Evolutionary conservation across 35 echinoderm and acorn worm species (phyloP).

Genomic region (Holothuria glaberrima): DNA sequence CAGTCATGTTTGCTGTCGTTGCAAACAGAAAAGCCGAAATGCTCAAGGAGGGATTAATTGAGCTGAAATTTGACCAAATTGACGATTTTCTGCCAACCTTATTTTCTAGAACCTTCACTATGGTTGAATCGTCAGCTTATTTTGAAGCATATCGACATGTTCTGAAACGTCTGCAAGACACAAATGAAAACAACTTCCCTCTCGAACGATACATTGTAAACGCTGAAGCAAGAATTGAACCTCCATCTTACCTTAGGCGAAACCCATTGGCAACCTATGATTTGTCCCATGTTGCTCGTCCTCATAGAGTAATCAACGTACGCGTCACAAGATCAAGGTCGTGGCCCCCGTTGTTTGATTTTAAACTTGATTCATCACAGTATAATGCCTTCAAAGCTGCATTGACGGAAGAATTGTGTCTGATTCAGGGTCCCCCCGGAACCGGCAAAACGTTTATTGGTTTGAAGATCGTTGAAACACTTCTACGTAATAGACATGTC

Average conservation of each 20-base stretch:
- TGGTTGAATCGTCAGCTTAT: constrained; percentile 95
- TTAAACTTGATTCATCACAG: constrained; percentile 81
- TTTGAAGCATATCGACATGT: constrained; percentile 97
- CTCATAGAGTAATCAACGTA: background rate
- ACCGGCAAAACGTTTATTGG: constrained; percentile 97
- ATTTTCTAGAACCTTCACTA: constrained; percentile 59
- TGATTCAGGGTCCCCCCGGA: constrained; percentile 96
- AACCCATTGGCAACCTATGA: constrained; percentile 63
- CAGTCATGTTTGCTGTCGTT: constrained; percentile 81
- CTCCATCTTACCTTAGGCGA: constrained; percentile 69
- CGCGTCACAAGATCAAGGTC: background rate
- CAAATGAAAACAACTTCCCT: constrained; percentile 67
- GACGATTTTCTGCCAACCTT: constrained; percentile 2
- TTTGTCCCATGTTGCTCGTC: constrained; percentile 54
- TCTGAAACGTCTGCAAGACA: constrained; percentile 73
- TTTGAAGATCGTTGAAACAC: constrained; percentile 81
- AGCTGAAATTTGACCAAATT: constrained; percentile 64
- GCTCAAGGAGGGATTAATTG: constrained; percentile 74
- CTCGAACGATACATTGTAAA: constrained; percentile 80
- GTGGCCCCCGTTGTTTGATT: constrained; percentile 66
- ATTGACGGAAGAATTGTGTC: constrained; percentile 74
- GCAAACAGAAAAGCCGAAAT: constrained; percentile 72
- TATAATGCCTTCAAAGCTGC: constrained; percentile 79
- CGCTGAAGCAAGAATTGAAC: constrained; percentile 15
- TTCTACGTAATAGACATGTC: constrained; percentile 65